Percentiles rank a stretch among this genome's conserved stretches.
Conservation (phyloP, 1,140 invertebrate species). For the Pseudomyrmex dendroicus region DNA sequence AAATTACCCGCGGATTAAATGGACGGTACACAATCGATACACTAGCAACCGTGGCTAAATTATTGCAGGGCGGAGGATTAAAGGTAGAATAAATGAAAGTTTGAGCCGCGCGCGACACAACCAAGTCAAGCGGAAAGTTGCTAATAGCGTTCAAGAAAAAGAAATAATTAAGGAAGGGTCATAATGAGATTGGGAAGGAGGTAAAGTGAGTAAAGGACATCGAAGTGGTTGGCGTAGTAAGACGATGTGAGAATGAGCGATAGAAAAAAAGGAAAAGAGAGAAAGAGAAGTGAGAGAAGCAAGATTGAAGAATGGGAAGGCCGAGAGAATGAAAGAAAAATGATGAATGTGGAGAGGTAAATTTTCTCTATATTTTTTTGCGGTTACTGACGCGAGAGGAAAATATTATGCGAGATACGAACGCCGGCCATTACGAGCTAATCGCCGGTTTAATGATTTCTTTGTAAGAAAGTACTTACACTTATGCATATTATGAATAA, state of each 20-base stretch:
- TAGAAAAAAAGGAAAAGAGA: constrained; percentile 1
- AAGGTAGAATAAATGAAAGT: constrained; percentile 68
- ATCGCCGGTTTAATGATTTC: constrained; percentile 68
- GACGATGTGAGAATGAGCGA: constrained; percentile 16
- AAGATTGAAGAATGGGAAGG: constrained; percentile 49
- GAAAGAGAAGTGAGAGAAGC: neutral
- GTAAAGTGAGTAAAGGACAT: constrained; percentile 40
- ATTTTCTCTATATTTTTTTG: constrained; percentile 59
- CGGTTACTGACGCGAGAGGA: constrained; percentile 32
- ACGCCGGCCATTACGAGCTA: constrained; percentile 64
- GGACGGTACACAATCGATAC: constrained; percentile 30
- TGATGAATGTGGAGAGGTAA: constrained; percentile 44
- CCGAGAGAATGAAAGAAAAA: constrained; percentile 28
- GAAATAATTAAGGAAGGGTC: constrained; percentile 76
- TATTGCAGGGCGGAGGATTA: constrained; percentile 67
- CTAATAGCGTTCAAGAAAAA: constrained; percentile 76
- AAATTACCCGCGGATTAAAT: constrained; percentile 54
- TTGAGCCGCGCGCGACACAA: constrained; percentile 57
- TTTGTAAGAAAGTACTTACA: constrained; percentile 36
- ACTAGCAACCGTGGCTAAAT: constrained; percentile 54
- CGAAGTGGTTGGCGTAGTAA: constrained; percentile 28
- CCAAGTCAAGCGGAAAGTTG: constrained; percentile 66
- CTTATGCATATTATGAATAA: neutral
- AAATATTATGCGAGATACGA: constrained; percentile 70
- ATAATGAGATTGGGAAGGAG: constrained; percentile 73